Evolutionary conservation across 1,140 invertebrate species (phyloP), one percentile per base, ranked within the genome.

Genomic region (Arion vulgaris): DNA sequence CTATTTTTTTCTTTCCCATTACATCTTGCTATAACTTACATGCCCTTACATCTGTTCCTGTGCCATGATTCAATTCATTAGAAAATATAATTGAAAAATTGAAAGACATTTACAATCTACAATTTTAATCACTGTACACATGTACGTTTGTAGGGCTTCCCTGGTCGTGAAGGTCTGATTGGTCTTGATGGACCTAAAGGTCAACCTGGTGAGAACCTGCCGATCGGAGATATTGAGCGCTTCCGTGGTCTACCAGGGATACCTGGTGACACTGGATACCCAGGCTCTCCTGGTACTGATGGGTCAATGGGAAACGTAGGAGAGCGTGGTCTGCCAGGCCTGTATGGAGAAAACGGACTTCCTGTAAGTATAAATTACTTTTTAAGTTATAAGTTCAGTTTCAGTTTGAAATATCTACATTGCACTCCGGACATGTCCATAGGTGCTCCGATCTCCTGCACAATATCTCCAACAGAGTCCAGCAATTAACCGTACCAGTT

Each of bases 231-330:
- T 17, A 11, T 32, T 66, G 62, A 66, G 28, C 62, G 62, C 11
- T 66, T 66, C 28, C 62, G 62, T 7, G 62, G 62, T 2, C 62
- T 28, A 32, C 62, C 62, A 66, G 62, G 62, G 9, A n/a, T 23
- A 15, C 62, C 62, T 13, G 94, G 94, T n/a, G 90, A 94, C 66
- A 93, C 86, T 28, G 95, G 94, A 53, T 85, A 92, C 5, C 89
- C 95, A 62, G 89, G 89, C 66, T 68, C 82, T 15, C 80, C 84
- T 41, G 91, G 92, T 38, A 80, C 79, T 39, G 83, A 80, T 66
- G 88, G 88, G 15, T 49, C 74, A 34, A 85, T 85, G 68, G 88
- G 88, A 23, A 51, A 79, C 32, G 73, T 74, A 19, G 89, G 89
- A 77, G 1, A 51, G 0, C 80, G 84, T 49, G 89, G 89, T 62